Base-by-base conservation (phyloP, 2,888 invertebrate genomes). In the Habrosyne pyritoides region DNA sequence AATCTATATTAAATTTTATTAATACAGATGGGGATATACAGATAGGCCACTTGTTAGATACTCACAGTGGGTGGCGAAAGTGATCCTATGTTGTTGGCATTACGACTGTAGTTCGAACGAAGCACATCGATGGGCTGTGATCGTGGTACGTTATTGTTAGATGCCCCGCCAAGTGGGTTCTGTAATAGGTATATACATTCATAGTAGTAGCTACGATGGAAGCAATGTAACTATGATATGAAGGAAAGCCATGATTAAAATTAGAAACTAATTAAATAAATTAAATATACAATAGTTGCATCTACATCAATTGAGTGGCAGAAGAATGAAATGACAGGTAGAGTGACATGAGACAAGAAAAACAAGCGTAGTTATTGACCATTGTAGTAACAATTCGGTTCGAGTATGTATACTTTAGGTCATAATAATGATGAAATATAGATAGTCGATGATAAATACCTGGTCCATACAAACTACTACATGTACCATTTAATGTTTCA, bases 1-100 rank as follows among this genome's bases (percentile, higher is more conserved):
- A 1, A 4, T 14, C 6, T 36, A 36, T n/a, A 36, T 14, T 6
- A 7, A n/a, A 5, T 14, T n/a, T 36, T 4, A 36, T n/a, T 36
- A n/a, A 36, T 14, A 3, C 4, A 14, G 18, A 28, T 2, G 42
- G 21, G 10, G 36, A 14, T 55, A 53, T 8, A 10, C n/a, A 33
- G 42, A 0, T 7, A 8, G 53, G 56, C 51, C 36, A 60, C 55
- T 60, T 53, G 36, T 55, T 54, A 26, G 42, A 46, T 62, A 79
- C 94, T 94, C 87, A 95, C 97, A 69, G 97, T 95, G 63, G 98
- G 98, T 62, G 98, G 98, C 52, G 98, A 98, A 63, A 98, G 94
- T 7, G 98, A 98, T 76, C 97, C 97, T 68, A 98, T 96, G 87
- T 98, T 97, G 67, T 95, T 95, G 59, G 94, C 94, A 68, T 94